Evolutionary conservation across 2,113 vertebrate species (phyloP), one percentile per base, ranked within the genome.

Genomic region (Sinocyclocheilus anshuiensis): DNA sequence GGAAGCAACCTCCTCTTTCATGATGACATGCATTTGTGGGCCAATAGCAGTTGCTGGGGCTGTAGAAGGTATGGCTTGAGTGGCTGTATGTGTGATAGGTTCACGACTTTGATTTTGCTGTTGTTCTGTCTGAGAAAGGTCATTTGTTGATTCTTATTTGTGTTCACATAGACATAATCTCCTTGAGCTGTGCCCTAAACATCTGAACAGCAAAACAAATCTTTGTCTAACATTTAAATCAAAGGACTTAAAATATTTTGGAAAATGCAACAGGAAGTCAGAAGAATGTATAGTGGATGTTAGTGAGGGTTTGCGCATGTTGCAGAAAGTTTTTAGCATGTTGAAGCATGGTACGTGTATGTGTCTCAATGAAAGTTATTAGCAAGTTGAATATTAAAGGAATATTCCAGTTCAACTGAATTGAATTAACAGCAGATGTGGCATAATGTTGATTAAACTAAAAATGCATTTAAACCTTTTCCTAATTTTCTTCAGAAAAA

Each of bases 251-350:
- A n/a, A 11, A 61, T 79, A 75, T 42, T 74, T 39, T 4, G 22
- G 11, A 3, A 76, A 76, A 61, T 18, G 71, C 39, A 63, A 48
- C 22, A 48, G 55, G 24, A 63, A 63, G n/a, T 50, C 10, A 1
- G 26, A 50, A 50, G 74, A 67, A 85, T 0, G 57, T 50, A 36
- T 22, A 72, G 77, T 2, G 18, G 53, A 81, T 67, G 63, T 71
- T 2, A 53, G 11, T 42, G 45, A 36, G 24, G 83, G 81, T 79
- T 55, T 29, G 48, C 9, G 57, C 75, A 91, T 86, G 93, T 90
- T 86, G 80, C 83, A 84, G 89, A 91, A 79, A 72, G 89, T 79
- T 83, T 87, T 86, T 12, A 29, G 86, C 90, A 92, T 87, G 85
- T 79, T 72, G 84, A 79, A 84, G 86, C 65, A 89, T 84, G 89